These are phyloP conservation scores for Paralvinella palmiformis DNA, from an alignment of 1,140 invertebrate genomes.

Conservation along the genomic window DNA sequence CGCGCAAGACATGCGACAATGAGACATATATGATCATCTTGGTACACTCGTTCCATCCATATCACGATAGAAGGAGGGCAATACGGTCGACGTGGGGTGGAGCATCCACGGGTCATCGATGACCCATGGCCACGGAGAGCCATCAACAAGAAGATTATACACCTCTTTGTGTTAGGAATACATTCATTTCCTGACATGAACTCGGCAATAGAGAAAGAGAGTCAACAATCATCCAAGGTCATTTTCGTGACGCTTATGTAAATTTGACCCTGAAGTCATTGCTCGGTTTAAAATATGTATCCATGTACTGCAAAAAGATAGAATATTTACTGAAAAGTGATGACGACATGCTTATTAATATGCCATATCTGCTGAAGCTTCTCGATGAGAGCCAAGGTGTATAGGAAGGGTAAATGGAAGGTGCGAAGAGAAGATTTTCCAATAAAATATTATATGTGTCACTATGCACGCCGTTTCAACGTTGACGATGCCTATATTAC, in stretches of 20 bases:
- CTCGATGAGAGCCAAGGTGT: constrained; percentile 10
- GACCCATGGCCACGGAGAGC: background rate
- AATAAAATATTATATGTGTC: constrained; percentile 25
- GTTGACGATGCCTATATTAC: constrained; percentile 53
- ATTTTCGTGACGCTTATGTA: constrained; percentile 40
- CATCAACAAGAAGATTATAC: background rate
- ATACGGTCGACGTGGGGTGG: constrained; percentile 13
- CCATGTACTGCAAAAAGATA: constrained; percentile 58
- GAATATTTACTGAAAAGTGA: constrained; percentile 79
- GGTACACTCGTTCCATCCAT: constrained; percentile 7
- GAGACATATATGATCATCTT: too few relatives aligned
- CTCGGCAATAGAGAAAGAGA: constrained; percentile 7
- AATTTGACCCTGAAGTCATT: constrained; percentile 58
- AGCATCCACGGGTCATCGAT: background rate
- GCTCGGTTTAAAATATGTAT: constrained; percentile 76
- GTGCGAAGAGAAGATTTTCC: constrained; percentile 31
- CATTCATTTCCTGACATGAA: constrained; percentile 2
- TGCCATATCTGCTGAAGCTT: constrained; percentile 49
- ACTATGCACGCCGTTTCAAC: constrained; percentile 32
- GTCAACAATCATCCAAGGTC: constrained; percentile 35
- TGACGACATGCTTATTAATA: constrained; percentile 77
- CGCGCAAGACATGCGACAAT: background rate
- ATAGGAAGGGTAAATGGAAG: constrained; percentile 32
- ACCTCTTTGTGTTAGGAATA: constrained; percentile 16
- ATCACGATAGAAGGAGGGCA: constrained; percentile 3